These are phyloP conservation scores for Tenualosa ilisha DNA, from an alignment of 2,797 vertebrate species.

Conservation along the genomic window DNA sequence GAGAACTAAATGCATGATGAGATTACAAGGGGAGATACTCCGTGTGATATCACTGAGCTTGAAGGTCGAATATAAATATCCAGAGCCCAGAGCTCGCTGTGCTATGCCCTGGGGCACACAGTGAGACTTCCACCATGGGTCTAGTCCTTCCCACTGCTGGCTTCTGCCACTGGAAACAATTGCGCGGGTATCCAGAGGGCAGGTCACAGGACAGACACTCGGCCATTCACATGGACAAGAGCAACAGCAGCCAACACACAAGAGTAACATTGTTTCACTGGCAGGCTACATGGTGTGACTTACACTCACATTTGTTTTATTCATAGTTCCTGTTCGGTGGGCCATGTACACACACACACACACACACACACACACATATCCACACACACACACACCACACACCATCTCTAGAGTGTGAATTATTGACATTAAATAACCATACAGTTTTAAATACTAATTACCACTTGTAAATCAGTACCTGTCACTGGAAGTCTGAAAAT, in stretches of 20 bases:
- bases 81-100: neutral
- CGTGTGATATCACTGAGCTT: neutral
- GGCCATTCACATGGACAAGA: neutral
- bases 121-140: neutral
- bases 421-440: neutral
- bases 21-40: neutral
- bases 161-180: neutral
- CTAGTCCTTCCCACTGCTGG: neutral
- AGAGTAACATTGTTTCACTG: conserved; percentile 6
- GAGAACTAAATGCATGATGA: neutral
- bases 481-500: neutral
- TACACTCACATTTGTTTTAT: neutral
- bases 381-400: neutral
- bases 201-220: neutral
- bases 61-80: conserved; percentile 6
- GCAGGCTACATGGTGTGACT: neutral
- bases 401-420: neutral
- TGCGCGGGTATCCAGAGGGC: neutral
- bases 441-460: neutral
- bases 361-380: no score
- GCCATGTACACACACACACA: neutral
- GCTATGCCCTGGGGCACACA: neutral
- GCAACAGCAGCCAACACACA: neutral
- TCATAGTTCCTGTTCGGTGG: neutral
- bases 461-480: neutral